These are phyloP conservation scores for Hydrolagus colliei DNA, from an alignment of 2,797 vertebrate species.

Conservation along the genomic window DNA sequence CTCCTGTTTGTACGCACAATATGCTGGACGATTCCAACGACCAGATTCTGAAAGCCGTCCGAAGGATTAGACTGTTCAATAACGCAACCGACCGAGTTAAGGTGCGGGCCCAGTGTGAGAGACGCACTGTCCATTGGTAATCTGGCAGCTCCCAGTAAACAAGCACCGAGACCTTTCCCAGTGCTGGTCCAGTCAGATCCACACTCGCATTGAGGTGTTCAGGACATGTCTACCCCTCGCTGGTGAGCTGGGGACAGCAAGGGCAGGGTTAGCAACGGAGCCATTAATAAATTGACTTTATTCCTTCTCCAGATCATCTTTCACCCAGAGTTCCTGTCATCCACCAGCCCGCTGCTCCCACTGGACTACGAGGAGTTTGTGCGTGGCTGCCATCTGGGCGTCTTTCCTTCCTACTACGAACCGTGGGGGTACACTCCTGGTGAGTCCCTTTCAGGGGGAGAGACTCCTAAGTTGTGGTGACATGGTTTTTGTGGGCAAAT, in stretches of 20 bases:
- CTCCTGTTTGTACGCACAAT: conserved; percentile 83
- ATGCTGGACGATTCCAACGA: conserved; percentile 86
- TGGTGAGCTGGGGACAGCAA: neutral
- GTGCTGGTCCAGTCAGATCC: neutral
- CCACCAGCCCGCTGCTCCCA: conserved; percentile 83
- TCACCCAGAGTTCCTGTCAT: conserved; percentile 90
- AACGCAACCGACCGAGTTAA: conserved; percentile 77
- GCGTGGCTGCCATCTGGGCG: conserved; percentile 82
- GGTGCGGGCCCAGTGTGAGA: conserved; percentile 47
- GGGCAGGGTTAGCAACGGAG: neutral
- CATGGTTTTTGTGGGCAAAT: no score
- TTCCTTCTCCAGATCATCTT: conserved; percentile 71
- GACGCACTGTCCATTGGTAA: neutral
- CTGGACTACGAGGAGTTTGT: conserved; percentile 96
- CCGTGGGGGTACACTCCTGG: conserved; percentile 95
- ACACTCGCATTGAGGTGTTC: neutral
- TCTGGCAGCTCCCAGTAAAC: no score
- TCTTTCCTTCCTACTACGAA: conserved; percentile 91
- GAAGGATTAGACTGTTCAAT: conserved; percentile 83
- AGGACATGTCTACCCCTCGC: no score
- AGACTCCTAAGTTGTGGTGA: neutral
- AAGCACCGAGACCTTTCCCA: no score
- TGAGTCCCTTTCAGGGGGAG: conserved; percentile 38
- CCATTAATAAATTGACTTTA: neutral
- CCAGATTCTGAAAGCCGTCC: conserved; percentile 77